Percentiles rank a stretch among this genome's conserved stretches.
These are phyloP conservation scores for Pogonognathellus flavescens DNA, from an alignment of 1,140 invertebrate genomes.

Conservation along the genomic window DNA sequence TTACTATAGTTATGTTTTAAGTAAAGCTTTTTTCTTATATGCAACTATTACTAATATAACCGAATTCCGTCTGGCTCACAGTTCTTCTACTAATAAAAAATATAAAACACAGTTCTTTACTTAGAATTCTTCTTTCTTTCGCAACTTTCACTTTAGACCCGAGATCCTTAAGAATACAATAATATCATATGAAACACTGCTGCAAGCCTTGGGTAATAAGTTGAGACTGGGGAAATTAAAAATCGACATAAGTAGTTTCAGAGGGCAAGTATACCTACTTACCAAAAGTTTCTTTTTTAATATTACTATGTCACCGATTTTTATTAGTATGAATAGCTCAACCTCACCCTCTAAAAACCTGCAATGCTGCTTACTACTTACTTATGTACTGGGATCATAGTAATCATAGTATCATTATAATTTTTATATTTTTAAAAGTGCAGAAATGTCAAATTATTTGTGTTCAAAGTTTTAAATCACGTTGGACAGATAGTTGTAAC, in stretches of 20 bases:
- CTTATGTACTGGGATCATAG: too few species aligned
- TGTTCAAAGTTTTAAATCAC: too few species aligned
- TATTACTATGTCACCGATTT: neutral
- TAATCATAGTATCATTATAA: too few species aligned
- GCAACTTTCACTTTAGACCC: neutral
- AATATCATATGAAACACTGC: neutral
- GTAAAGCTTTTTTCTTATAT: neutral
- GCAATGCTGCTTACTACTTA: too few species aligned
- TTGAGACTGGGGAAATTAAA: neutral
- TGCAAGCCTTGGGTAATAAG: neutral
- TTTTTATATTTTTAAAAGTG: too few species aligned
- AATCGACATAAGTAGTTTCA: neutral
- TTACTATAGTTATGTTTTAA: neutral
- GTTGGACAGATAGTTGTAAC: too few species aligned
- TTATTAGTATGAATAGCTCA: too few species aligned
- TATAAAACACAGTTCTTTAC: conserved; percentile 30
- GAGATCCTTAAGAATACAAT: neutral
- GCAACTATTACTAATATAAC: neutral
- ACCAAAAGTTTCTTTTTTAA: neutral
- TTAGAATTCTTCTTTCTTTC: neutral
- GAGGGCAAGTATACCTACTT: neutral
- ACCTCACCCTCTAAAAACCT: too few species aligned
- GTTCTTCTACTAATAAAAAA: conserved; percentile 9
- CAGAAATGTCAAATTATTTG: too few species aligned
- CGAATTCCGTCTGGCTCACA: neutral